Percentiles rank a stretch among this genome's conserved stretches.
phyloP scores from a whole-genome alignment of 2,797 vertebrate genomes.

The Gymnoscopelus braueri region DNA sequence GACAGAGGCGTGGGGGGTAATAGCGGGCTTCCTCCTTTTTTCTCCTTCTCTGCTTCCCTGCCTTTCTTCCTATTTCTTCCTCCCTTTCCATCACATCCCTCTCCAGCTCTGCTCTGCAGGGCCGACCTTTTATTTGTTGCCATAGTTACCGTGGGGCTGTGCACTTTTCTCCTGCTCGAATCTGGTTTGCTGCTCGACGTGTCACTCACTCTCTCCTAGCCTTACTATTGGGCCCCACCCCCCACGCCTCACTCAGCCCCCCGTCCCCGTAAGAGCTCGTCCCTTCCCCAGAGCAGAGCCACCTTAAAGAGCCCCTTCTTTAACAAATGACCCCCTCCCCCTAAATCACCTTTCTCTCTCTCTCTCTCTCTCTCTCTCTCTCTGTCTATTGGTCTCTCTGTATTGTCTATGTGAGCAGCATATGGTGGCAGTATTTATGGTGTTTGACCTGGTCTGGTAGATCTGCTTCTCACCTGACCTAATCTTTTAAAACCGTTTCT shows the following conservation, averaged over 20 bases:
- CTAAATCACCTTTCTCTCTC: background rate
- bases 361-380: constrained; percentile 13
- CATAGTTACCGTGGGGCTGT: constrained; percentile 74
- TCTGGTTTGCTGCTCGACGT: constrained; percentile 67
- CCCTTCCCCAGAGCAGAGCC: constrained; percentile 55
- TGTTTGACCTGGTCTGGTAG: constrained; percentile 47
- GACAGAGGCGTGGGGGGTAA: background rate
- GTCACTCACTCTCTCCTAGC: constrained; percentile 52
- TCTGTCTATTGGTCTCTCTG: constrained; percentile 39
- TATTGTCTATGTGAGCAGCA: constrained; percentile 57
- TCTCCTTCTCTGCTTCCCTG: constrained; percentile 25
- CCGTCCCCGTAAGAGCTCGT: constrained; percentile 38
- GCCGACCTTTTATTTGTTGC: constrained; percentile 69
- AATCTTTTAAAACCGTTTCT: constrained; percentile 14
- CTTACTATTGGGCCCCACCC: constrained; percentile 45
- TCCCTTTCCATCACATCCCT: constrained; percentile 13
- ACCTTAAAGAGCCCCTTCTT: constrained; percentile 44
- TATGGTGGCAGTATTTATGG: constrained; percentile 63
- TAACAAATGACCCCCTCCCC: constrained; percentile 7
- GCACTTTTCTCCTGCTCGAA: constrained; percentile 69
- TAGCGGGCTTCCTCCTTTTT: constrained; percentile 11
- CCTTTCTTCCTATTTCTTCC: constrained; percentile 1
- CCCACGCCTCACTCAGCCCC: constrained; percentile 3
- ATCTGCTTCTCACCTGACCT: constrained; percentile 37
- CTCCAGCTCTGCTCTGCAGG: constrained; percentile 61